Base-by-base conservation (phyloP, 2,797 vertebrate genomes). In the Tenualosa thibaudeaui region DNA sequence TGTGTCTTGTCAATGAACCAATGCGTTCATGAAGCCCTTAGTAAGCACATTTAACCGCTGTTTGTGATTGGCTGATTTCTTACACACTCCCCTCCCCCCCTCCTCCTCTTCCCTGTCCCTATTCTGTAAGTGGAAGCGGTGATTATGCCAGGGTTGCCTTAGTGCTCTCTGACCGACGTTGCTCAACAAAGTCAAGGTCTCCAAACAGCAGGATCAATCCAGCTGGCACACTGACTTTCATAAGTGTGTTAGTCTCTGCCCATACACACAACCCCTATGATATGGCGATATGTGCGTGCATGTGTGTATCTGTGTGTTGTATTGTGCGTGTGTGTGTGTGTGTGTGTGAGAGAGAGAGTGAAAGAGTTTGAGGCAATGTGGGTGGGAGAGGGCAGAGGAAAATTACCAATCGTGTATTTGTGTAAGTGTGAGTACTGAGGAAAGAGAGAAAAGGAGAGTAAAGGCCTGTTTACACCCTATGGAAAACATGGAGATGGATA, bases 131-230 rank as follows among this genome's bases (percentile, higher is more conserved):
- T 9, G 4, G 15, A 37, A 43, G 2, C 1, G 37, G 68, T 19
- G 31, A 31, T 26, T 22, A 3, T 22, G 71, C 40, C 71, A 46
- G 71, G 37, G 17, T 9, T 40, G 37, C 71, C 40, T 17, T 5
- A 19, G 37, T 46, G 5, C 71, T 78, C 71, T 19, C 26, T 78
- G 71, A n/a, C 71, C 17, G 17, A 6, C 7, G 40, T 78, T 78
- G 46, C 86, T 82, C 81, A 84, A 82, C 26, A 26, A 15, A 81
- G 68, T 43, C 51, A 54, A 71, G 85, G 85, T 84, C 84, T 85
- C 84, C 81, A 15, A 58, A 54, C 51, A 85, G 86, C 84, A 49
- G 51, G 50, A n/a, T 81, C 5, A 82, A 81, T 82, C 82, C 24
- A 19, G 84, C 60, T 40, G 26, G 43, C 13, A 58, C 19, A 7